A percentile compares a stretch with the other conserved stretches of the same genome.
These are phyloP conservation scores for Sphyrna mokarran DNA, from an alignment of 2,113 vertebrate genomes.

Conservation along the genomic window DNA sequence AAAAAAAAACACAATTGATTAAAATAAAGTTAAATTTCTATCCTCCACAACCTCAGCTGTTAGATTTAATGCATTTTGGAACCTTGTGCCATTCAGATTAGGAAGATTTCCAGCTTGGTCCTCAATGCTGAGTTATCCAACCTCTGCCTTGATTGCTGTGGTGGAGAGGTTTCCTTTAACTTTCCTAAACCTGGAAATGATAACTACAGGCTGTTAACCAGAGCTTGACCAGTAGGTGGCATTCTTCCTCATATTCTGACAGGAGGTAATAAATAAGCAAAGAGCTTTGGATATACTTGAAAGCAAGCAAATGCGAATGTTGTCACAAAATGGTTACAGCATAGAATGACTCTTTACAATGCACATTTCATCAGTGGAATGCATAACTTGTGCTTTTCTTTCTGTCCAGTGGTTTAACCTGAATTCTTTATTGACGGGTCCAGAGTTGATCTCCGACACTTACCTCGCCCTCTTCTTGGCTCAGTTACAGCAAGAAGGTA, in stretches of 20 bases:
- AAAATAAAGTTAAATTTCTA: background rate
- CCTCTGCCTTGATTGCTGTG: background rate
- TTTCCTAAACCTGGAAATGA: background rate
- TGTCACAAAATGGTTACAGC: background rate
- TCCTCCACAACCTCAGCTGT: background rate
- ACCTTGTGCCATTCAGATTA: background rate
- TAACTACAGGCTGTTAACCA: background rate
- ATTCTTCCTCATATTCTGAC: background rate
- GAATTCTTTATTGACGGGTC: constrained; percentile 96
- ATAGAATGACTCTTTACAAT: background rate
- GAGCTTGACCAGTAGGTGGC: background rate
- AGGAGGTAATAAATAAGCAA: background rate
- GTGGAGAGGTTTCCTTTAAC: background rate
- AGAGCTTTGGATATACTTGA: background rate
- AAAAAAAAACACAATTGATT: background rate
- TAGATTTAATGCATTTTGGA: background rate
- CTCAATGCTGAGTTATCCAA: background rate
- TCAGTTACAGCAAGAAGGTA: constrained; percentile 98
- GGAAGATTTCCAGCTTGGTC: background rate
- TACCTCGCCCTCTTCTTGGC: constrained; percentile 97
- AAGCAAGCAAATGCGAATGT: background rate
- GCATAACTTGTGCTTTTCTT: constrained; percentile 40
- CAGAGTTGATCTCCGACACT: constrained; percentile 97
- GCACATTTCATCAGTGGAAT: background rate
- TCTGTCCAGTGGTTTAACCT: constrained; percentile 93